Evolutionary conservation across 1,140 invertebrate species (phyloP).

Genomic region (Neotoxoptera formosana): DNA sequence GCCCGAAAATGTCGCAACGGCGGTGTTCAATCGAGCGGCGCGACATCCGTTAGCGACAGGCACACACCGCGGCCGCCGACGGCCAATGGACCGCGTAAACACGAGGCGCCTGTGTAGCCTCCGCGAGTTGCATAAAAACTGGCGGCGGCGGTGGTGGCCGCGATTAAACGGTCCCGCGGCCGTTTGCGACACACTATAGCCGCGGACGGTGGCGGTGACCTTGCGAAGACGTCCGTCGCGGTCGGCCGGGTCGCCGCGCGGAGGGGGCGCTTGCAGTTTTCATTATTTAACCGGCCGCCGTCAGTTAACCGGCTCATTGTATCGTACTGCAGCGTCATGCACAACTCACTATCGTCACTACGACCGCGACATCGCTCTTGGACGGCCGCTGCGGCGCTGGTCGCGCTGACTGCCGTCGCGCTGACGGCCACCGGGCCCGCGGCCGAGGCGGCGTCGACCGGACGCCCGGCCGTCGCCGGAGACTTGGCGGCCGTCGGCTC

Average conservation of each 20-base stretch:
- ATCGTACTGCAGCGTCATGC: neutral
- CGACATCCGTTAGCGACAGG: neutral
- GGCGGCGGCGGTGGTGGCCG: neutral
- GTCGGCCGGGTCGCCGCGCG: neutral
- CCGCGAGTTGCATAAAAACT: neutral
- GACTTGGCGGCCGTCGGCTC: neutral
- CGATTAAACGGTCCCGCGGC: neutral
- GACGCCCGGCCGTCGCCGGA: neutral
- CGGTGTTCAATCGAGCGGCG: neutral
- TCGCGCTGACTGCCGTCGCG: neutral
- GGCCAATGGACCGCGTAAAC: slow-evolving; percentile 6
- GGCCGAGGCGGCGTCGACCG: neutral
- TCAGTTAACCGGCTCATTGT: neutral
- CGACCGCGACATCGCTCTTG: neutral
- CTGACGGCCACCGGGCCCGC: too few relatives aligned
- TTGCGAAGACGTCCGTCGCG: slow-evolving; percentile 36
- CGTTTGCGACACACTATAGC: slow-evolving; percentile 23
- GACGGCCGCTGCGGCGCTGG: neutral
- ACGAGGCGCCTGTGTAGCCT: neutral
- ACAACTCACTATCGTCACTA: neutral
- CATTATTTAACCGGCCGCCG: slow-evolving; percentile 19
- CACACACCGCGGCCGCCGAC: neutral
- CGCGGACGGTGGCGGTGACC: neutral
- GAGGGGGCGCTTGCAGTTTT: neutral
- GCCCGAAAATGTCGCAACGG: slow-evolving; percentile 29